Percentiles rank a stretch among this genome's conserved stretches.
Conservation (phyloP, 2,797 vertebrate genomes). For the Melanotaenia maccullochi region DNA sequence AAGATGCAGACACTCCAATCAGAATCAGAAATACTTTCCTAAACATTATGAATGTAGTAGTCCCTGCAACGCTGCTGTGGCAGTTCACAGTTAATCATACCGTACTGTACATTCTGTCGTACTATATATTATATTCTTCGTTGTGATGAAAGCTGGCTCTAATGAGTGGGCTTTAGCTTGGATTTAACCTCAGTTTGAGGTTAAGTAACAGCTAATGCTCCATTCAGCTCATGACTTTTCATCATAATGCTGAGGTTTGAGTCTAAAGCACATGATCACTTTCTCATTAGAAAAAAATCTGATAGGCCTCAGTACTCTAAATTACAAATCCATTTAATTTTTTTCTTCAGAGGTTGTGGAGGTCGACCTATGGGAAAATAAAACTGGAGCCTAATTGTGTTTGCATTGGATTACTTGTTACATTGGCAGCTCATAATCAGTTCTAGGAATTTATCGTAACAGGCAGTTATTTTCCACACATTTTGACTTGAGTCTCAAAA, state of each 20-base stretch:
- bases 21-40: too few relatives aligned
- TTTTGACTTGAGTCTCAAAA: neutral
- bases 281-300: conserved; percentile 26
- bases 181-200: conserved; percentile 2
- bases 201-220: conserved; percentile 7
- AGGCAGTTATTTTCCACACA: neutral
- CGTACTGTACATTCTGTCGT: too few relatives aligned
- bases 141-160: neutral
- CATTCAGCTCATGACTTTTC: conserved; percentile 16
- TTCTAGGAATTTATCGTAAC: neutral
- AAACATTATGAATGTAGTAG: too few relatives aligned
- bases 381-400: neutral
- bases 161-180: neutral
- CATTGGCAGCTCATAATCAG: conserved; percentile 11
- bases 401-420: neutral
- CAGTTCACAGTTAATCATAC: too few relatives aligned
- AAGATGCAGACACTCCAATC: too few relatives aligned
- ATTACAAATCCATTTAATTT: conserved; percentile 13
- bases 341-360: conserved; percentile 12
- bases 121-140: neutral
- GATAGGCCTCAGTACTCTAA: conserved; percentile 3
- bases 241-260: conserved; percentile 1
- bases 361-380: neutral
- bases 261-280: conserved; percentile 26
- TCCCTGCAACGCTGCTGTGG: too few relatives aligned